Evolutionary conservation across 2,797 vertebrate genomes (phyloP).

Genomic region (Acanthiza pusilla): DNA sequence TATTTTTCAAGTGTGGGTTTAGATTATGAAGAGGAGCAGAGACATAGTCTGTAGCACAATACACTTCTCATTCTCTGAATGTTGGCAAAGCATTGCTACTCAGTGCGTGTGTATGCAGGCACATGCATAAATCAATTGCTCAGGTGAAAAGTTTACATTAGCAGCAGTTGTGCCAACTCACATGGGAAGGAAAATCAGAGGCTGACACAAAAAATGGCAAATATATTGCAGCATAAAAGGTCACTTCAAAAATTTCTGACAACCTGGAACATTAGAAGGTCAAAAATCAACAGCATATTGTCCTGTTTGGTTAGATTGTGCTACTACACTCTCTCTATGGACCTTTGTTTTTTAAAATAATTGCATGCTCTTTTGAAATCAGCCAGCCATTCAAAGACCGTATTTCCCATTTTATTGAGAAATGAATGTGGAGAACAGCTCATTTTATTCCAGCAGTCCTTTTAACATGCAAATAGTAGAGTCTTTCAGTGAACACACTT

Average conservation of each 20-base stretch:
- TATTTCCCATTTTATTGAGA: constrained; percentile 32
- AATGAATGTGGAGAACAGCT: constrained; percentile 3
- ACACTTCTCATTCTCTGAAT: not conserved
- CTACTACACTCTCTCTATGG: not conserved
- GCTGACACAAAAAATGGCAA: constrained; percentile 61
- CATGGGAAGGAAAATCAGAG: constrained; percentile 16
- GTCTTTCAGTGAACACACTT: not conserved
- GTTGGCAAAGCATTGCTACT: not conserved
- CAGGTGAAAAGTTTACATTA: constrained; percentile 52
- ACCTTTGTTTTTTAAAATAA: constrained; percentile 53
- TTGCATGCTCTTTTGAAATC: constrained; percentile 35
- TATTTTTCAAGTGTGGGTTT: not conserved
- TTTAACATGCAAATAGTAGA: constrained; percentile 6
- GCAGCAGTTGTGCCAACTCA: not conserved
- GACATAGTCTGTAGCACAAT: not conserved
- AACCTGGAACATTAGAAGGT: constrained; percentile 57
- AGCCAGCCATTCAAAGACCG: not conserved
- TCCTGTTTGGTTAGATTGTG: constrained; percentile 4
- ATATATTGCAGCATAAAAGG: constrained; percentile 60
- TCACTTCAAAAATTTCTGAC: constrained; percentile 65
- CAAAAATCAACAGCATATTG: constrained; percentile 56
- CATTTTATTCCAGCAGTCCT: not conserved
- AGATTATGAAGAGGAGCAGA: not conserved
- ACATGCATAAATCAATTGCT: not conserved
- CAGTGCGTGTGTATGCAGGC: not conserved